Conservation (phyloP, 2,797 vertebrate species). For the Aldrovandia affinis region DNA sequence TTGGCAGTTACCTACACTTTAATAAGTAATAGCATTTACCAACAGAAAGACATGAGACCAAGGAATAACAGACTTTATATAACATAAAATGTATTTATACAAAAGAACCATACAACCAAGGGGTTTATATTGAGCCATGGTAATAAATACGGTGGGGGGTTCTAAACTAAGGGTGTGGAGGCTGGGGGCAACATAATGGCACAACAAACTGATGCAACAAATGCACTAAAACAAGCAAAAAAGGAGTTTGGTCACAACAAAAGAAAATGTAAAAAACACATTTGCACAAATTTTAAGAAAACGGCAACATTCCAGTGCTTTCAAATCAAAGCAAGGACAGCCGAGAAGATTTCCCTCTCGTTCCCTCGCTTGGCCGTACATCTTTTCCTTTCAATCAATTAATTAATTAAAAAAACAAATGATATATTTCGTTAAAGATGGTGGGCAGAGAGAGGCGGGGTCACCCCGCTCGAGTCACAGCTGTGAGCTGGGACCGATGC, state of each 20-base stretch:
- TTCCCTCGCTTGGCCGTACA: neutral
- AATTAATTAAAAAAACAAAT: neutral
- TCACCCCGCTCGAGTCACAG: neutral
- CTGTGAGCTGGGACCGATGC: constrained; percentile 2
- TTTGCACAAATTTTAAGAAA: constrained; percentile 1
- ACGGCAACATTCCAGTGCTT: constrained; percentile 32
- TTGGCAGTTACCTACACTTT: no score
- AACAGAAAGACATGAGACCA: neutral
- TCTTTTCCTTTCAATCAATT: no score
- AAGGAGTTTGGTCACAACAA: constrained; percentile 25
- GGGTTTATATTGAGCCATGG: constrained; percentile 76
- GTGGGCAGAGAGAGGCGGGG: neutral
- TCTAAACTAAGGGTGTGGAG: constrained; percentile 37
- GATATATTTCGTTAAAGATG: constrained; percentile 14
- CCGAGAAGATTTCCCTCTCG: constrained; percentile 22
- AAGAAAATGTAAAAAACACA: constrained; percentile 24
- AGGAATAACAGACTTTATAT: neutral
- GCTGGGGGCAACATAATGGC: constrained; percentile 71
- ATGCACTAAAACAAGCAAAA: constrained; percentile 14
- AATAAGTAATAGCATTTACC: neutral
- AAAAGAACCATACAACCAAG: constrained; percentile 72
- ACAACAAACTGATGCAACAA: constrained; percentile 41
- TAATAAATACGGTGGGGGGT: constrained; percentile 77
- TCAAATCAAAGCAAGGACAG: constrained; percentile 28
- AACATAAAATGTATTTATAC: constrained; percentile 81